A percentile compares a stretch with the other conserved stretches of the same genome.
Conservation (phyloP, 2,797 vertebrate genomes). For the Takifugu ocellatus region DNA sequence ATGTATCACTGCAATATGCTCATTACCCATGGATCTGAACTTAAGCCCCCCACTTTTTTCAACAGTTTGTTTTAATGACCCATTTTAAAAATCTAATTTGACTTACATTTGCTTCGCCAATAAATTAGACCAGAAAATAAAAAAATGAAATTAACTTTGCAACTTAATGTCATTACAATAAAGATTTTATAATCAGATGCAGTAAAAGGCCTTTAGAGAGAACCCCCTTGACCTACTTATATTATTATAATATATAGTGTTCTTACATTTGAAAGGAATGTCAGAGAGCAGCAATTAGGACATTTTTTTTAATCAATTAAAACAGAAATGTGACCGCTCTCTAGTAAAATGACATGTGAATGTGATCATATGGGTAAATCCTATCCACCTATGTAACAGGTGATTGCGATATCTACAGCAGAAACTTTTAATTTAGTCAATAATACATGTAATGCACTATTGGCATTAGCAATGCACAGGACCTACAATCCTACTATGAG, state of each 20-base stretch:
- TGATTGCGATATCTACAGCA: constrained; percentile 48
- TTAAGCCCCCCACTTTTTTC: constrained; percentile 51
- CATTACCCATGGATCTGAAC: constrained; percentile 54
- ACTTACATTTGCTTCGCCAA: constrained; percentile 29
- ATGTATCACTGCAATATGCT: constrained; percentile 44
- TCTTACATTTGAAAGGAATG: constrained; percentile 15
- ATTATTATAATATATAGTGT: background rate
- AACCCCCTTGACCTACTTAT: too few relatives aligned
- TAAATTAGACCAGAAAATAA: too few relatives aligned
- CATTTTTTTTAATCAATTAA: constrained; percentile 6
- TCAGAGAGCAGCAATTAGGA: constrained; percentile 23
- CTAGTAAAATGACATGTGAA: constrained; percentile 16
- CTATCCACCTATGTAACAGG: constrained; percentile 32
- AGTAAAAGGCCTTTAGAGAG: constrained; percentile 41
- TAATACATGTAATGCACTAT: too few relatives aligned
- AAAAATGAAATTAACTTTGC: background rate
- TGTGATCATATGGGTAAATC: constrained; percentile 8
- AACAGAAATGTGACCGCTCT: constrained; percentile 15
- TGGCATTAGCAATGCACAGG: too few relatives aligned
- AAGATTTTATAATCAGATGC: constrained; percentile 53
- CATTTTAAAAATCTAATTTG: constrained; percentile 17
- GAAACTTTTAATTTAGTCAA: constrained; percentile 1
- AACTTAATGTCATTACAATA: constrained; percentile 65
- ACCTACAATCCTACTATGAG: too few relatives aligned
- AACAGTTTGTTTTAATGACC: constrained; percentile 34